Evolutionary conservation across 2,888 invertebrate genomes (phyloP), one percentile per base, ranked within the genome.

Genomic region (Bombyx huttoni): DNA sequence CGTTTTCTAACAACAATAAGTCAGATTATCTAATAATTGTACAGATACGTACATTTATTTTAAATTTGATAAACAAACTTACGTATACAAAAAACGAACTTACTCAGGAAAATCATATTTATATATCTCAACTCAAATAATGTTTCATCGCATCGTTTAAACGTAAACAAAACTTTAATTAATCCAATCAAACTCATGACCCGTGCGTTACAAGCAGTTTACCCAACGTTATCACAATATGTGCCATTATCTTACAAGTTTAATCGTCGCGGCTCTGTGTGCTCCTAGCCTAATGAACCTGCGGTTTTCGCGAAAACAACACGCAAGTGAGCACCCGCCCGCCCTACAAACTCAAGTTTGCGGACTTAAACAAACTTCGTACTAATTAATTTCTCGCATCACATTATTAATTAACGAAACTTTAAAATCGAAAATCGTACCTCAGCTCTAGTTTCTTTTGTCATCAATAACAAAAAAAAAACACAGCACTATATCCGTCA

Each of bases 221-320:
- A 67, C 66, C 63, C 68, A 64, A 68, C 65, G 71, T 71, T 79
- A 81, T 79, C 79, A 75, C 76, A 73, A 73, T 69, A 68, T 72
- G 70, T 69, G 75, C 67, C 72, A 69, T 73, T 78, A 81, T 81
- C 82, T 79, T 63, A 64, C 54, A 70, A 82, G 82, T 81, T 83
- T 78, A 77, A 83, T 81, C 78, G 75, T 68, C 75, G 75, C 69
- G 73, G 70, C 76, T 70, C 70, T 76, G 85, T 85, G 86, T 79
- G 80, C 79, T 74, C 81, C 70, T 64, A 61, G 79, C 75, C 85
- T 88, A 88, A 88, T 81, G 87, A 88, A 82, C 57, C 80, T 86
- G 87, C 78, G 87, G 87, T 86, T 77, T 76, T 68, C 62, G 68
- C 69, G 77, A 76, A 79, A 81, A 82, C 83, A 83, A 79, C 77